Conservation (phyloP, 2,113 vertebrate genomes). For the Pangasianodon gigas region DNA sequence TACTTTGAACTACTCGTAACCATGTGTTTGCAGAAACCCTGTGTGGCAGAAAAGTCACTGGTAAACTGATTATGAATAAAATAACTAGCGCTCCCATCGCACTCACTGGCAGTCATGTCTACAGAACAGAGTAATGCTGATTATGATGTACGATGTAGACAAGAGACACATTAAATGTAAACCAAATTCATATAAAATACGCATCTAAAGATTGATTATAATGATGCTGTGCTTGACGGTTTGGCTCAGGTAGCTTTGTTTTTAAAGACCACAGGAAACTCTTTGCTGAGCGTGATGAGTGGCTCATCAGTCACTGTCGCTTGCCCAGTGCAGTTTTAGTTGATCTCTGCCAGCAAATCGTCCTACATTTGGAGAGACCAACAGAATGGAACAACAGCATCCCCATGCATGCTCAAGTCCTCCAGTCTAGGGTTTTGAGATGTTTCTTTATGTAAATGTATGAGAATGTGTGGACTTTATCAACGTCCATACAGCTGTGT, state of each 20-base stretch:
- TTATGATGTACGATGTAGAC: neutral
- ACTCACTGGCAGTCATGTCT: neutral
- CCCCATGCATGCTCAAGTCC: neutral
- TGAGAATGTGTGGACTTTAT: neutral
- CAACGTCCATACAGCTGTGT: neutral
- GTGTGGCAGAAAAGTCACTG: neutral
- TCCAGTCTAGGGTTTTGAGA: neutral
- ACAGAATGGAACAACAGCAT: neutral
- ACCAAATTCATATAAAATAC: neutral
- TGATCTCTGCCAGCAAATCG: neutral
- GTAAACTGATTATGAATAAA: neutral
- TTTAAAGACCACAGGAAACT: neutral
- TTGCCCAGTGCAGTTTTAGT: neutral
- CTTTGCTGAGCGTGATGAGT: neutral
- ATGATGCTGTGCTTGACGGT: neutral
- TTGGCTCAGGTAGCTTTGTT: neutral
- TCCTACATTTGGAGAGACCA: neutral
- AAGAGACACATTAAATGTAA: neutral
- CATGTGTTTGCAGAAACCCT: too few relatives aligned
- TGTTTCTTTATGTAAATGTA: neutral
- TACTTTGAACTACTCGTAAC: neutral
- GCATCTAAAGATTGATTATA: neutral
- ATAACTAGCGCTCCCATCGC: neutral
- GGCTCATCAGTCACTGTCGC: neutral
- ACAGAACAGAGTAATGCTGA: neutral